phyloP scores from a whole-genome alignment of 2,113 vertebrate genomes.

The Panthera tigris region DNA sequence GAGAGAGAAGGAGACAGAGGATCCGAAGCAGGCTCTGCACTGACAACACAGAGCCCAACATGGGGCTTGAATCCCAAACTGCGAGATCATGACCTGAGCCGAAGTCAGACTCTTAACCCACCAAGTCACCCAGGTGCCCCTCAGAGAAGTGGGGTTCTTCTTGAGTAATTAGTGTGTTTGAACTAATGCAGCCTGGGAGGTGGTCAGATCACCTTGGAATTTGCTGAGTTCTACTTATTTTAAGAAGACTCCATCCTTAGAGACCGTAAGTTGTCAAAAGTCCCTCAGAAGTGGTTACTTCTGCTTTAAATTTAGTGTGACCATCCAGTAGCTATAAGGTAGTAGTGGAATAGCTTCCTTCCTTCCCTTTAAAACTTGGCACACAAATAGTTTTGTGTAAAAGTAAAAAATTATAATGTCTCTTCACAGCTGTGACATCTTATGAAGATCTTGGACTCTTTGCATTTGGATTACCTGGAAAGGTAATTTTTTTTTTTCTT shows the following conservation, averaged over 20 bases:
- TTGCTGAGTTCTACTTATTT: background rate
- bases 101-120: too few relatives aligned
- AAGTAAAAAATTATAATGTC: slow-evolving; percentile 29
- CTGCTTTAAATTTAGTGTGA: slow-evolving; percentile 21
- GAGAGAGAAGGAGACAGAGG: too few relatives aligned
- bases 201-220: background rate
- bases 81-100: too few relatives aligned
- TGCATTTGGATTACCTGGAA: slow-evolving; percentile 92
- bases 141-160: background rate
- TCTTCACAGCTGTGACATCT: slow-evolving; percentile 90
- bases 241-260: background rate
- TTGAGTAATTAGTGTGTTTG: background rate
- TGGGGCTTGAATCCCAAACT: too few relatives aligned
- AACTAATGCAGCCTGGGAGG: background rate
- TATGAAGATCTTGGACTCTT: slow-evolving; percentile 95
- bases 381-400: slow-evolving; percentile 1
- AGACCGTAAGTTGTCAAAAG: background rate
- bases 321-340: background rate
- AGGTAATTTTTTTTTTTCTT: slow-evolving; percentile 83
- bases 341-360: slow-evolving; percentile 4
- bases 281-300: background rate
- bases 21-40: too few relatives aligned
- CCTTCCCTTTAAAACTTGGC: background rate
- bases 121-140: too few relatives aligned
- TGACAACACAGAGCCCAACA: too few relatives aligned